Base-by-base conservation (phyloP, 2,888 invertebrate genomes). In the Tiliacea citrago region DNA sequence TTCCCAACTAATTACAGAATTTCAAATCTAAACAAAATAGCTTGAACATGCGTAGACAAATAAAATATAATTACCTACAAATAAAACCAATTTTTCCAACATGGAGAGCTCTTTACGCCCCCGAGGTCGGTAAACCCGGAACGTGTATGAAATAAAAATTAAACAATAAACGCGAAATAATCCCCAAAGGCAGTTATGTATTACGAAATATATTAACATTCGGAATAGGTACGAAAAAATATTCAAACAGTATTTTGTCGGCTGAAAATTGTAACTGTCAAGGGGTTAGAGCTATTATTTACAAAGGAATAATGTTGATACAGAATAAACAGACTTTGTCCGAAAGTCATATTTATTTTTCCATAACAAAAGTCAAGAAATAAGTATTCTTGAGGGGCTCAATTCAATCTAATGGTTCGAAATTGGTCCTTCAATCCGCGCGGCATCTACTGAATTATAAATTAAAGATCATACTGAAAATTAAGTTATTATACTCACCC, bases 91-190 rank as follows among this genome's bases (percentile, higher is more conserved):
- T 75, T 75, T 81, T 75, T 65, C 35, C 29, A 4, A 49, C 49
- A 72, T 74, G 67, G 29, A 4, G 9, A 70, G 57, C 57, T 55
- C 47, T 81, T 79, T 67, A 79, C 66, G 63, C 66, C 60, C 51
- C 35, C 45, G 58, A 47, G 73, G 66, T 73, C 70, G 68, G 45
- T 71, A 71, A 66, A 73, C 62, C 51, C 69, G 29, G 60, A 70
- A 74, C 73, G 78, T 70, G 85, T 24, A 53, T 53, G 35, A 85
- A 85, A 85, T 82, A 85, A 77, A 85, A 82, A 85, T 82, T 82
- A 81, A 84, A 86, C 77, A 81, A 77, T 84, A 86, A 84, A 84
- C 75, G 66, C 51, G 77, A 58, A 70, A 75, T 81, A 77, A 81
- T 77, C 72, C 75, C 67, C 73, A 62, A 74, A 72, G 66, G 78